Evolutionary conservation across 2,888 invertebrate species (phyloP).

Genomic region (Hydrotaea diabolus): DNA sequence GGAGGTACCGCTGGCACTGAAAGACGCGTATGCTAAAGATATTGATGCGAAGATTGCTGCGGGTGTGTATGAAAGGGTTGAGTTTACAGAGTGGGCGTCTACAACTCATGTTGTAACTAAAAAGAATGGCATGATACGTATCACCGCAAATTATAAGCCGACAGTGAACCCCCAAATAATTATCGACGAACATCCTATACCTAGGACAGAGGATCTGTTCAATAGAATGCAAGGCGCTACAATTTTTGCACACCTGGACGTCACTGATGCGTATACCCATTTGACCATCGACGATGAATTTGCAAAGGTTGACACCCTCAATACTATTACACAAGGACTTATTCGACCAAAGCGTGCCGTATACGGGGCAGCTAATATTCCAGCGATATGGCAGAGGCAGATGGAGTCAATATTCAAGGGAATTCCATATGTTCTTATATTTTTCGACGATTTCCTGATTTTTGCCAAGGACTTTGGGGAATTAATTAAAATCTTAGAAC

Average conservation of each 20-base stretch:
- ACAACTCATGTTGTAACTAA: constrained; percentile 52
- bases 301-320: constrained; percentile 36
- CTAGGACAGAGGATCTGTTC: constrained; percentile 4
- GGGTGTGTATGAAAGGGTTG: too few relatives aligned
- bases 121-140: constrained; percentile 43
- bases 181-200: constrained; percentile 20
- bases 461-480: constrained; percentile 23
- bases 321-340: constrained; percentile 46
- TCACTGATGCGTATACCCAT: constrained; percentile 60
- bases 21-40: too few relatives aligned
- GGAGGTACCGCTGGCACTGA: too few relatives aligned
- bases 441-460: constrained; percentile 43
- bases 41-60: too few relatives aligned
- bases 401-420: constrained; percentile 19
- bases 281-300: constrained; percentile 56
- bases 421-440: constrained; percentile 18
- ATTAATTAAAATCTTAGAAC: not conserved
- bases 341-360: constrained; percentile 30
- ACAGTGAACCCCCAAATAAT: too few relatives aligned
- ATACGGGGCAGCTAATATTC: constrained; percentile 41
- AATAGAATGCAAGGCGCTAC: constrained; percentile 37
- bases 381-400: constrained; percentile 40
- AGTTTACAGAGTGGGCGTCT: too few relatives aligned
- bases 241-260: constrained; percentile 47
- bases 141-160: constrained; percentile 17